These are phyloP conservation scores for Castor canadensis DNA, from an alignment of 2,113 vertebrate species.

Conservation along the genomic window DNA sequence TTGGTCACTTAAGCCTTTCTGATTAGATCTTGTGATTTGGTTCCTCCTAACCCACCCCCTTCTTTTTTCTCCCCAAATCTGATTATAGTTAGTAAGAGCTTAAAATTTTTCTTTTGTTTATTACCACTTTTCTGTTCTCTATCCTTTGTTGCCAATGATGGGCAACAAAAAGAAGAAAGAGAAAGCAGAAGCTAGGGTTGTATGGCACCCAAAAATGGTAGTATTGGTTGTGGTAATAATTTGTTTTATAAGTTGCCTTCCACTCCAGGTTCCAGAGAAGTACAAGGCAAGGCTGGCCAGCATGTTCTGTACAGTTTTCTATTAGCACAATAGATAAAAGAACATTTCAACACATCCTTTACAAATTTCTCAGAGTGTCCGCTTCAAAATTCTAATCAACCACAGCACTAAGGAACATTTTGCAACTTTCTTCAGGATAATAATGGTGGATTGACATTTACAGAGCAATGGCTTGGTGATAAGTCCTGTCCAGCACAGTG, in stretches of 20 bases:
- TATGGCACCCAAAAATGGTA: background rate
- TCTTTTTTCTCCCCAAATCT: background rate
- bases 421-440: constrained; percentile 36
- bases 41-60: background rate
- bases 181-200: background rate
- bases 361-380: background rate
- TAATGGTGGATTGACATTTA: constrained; percentile 38
- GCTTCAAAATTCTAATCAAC: constrained; percentile 35
- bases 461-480: constrained; percentile 47
- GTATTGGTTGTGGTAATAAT: constrained; percentile 5
- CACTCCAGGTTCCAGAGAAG: background rate
- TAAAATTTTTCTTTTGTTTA: constrained; percentile 8
- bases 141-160: background rate
- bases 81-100: background rate
- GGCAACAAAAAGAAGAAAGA: background rate
- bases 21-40: background rate
- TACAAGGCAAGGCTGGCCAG: background rate
- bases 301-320: background rate
- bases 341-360: background rate
- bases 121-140: constrained; percentile 1
- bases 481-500: background rate
- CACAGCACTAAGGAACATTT: constrained; percentile 11
- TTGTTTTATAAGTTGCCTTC: constrained; percentile 13
- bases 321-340: background rate
- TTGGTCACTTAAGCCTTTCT: background rate